Evolutionary conservation across 2,888 invertebrate species (phyloP).

Genomic region (Listrodromus nycthemerus): DNA sequence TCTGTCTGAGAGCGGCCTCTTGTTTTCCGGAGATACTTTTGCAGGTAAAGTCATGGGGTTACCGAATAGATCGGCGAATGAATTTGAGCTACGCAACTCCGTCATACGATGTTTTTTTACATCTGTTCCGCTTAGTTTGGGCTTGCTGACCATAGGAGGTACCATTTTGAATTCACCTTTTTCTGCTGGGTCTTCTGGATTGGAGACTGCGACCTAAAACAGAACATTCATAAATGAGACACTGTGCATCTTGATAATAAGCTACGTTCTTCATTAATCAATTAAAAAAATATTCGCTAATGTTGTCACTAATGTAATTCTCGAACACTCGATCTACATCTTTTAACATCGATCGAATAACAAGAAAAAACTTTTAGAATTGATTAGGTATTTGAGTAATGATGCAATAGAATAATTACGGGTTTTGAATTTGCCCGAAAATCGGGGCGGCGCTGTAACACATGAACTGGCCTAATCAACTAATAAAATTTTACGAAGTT

Average conservation of each 20-base stretch:
- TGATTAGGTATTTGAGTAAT: background rate
- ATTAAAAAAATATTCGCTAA: background rate
- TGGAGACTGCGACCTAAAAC: constrained; percentile 82
- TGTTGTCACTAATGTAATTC: background rate
- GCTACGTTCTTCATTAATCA: background rate
- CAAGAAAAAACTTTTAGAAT: background rate
- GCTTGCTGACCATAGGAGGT: constrained; percentile 89
- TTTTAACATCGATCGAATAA: background rate
- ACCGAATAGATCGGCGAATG: constrained; percentile 93
- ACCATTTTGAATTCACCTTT: constrained; percentile 86
- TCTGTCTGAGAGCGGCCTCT: constrained; percentile 84
- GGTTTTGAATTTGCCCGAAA: background rate
- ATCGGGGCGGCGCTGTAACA: background rate
- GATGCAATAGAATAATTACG: too few species aligned
- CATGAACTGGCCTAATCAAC: background rate
- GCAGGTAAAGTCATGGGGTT: constrained; percentile 90
- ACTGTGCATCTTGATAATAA: background rate
- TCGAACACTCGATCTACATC: background rate
- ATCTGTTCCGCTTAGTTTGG: constrained; percentile 87
- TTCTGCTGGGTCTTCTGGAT: constrained; percentile 87
- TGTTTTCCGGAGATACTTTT: constrained; percentile 89
- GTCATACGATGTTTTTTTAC: constrained; percentile 81
- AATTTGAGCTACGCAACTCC: constrained; percentile 86
- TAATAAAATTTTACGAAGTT: too few species aligned
- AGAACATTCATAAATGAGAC: constrained; percentile 25